Evolutionary conservation across 2,113 vertebrate genomes (phyloP).

Genomic region (Peromyscus polionotus): DNA sequence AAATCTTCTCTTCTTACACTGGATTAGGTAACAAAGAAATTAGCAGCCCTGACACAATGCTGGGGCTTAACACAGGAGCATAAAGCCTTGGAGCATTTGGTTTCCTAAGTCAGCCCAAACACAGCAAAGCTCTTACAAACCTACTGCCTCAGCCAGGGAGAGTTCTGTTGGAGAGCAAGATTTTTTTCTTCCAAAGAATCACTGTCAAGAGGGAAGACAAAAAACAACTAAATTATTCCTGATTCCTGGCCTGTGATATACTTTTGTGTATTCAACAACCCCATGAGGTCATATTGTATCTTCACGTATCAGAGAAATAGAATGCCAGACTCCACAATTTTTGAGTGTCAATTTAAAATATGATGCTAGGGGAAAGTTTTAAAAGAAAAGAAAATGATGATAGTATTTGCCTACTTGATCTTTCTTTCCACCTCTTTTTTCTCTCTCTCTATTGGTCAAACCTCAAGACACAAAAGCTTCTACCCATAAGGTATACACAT

Average conservation of each 20-base stretch:
- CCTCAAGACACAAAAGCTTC: neutral
- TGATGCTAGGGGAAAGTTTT: neutral
- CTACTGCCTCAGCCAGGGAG: slow-evolving; percentile 59
- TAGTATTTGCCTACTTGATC: neutral
- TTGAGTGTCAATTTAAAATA: slow-evolving; percentile 48
- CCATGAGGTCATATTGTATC: neutral
- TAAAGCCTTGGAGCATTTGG: slow-evolving; percentile 70
- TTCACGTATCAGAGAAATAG: slow-evolving; percentile 8
- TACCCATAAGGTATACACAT: neutral
- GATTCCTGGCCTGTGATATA: neutral
- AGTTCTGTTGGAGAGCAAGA: slow-evolving; percentile 37
- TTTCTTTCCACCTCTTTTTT: neutral
- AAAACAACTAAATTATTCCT: neutral
- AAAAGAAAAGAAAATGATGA: neutral
- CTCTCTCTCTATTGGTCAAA: neutral
- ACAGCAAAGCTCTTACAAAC: slow-evolving; percentile 60
- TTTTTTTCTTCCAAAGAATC: neutral
- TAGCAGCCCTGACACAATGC: slow-evolving; percentile 74
- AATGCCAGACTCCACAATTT: neutral
- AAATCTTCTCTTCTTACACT: slow-evolving; percentile 81
- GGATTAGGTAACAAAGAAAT: slow-evolving; percentile 83
- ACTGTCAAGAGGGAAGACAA: slow-evolving; percentile 48
- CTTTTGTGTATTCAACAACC: neutral
- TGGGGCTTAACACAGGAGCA: slow-evolving; percentile 68
- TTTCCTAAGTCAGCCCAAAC: slow-evolving; percentile 79